Conservation (phyloP, 2,797 vertebrate species). For the Moxostoma hubbsi region DNA sequence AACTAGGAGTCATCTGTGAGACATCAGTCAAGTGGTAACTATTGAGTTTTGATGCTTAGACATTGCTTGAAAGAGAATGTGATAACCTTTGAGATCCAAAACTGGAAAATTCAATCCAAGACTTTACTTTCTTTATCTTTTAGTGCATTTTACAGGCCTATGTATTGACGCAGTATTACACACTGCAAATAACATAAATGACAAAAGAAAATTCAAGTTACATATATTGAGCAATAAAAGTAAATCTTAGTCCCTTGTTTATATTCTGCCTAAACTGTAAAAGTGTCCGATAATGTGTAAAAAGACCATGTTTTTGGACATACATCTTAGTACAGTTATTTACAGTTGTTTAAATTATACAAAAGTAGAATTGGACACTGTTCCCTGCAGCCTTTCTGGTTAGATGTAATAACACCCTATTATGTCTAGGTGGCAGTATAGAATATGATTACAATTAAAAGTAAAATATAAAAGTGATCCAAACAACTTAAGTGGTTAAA, state of each 20-base stretch:
- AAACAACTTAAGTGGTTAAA: too few species aligned
- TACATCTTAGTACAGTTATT: constrained; percentile 51
- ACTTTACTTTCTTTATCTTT: constrained; percentile 53
- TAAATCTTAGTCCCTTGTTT: constrained; percentile 56
- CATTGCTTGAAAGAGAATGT: constrained; percentile 56
- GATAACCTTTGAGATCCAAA: constrained; percentile 46
- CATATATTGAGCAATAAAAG: constrained; percentile 50
- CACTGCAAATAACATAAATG: constrained; percentile 62
- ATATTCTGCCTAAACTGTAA: constrained; percentile 49
- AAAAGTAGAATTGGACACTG: constrained; percentile 20
- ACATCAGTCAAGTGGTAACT: constrained; percentile 63
- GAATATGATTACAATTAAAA: constrained; percentile 30
- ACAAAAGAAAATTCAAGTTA: constrained; percentile 46
- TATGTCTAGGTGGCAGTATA: constrained; percentile 54
- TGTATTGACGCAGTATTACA: constrained; percentile 65
- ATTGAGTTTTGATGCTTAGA: constrained; percentile 45
- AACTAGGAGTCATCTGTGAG: constrained; percentile 66
- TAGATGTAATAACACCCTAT: constrained; percentile 36
- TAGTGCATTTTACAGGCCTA: constrained; percentile 78
- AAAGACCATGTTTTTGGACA: constrained; percentile 31
- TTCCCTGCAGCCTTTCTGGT: constrained; percentile 1
- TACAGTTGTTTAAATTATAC: constrained; percentile 37
- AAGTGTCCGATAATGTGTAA: constrained; percentile 60
- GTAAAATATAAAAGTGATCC: too few species aligned
- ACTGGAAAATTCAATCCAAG: constrained; percentile 57